Conservation (phyloP, 2,888 invertebrate species). For the Drosophila pegasa region DNA sequence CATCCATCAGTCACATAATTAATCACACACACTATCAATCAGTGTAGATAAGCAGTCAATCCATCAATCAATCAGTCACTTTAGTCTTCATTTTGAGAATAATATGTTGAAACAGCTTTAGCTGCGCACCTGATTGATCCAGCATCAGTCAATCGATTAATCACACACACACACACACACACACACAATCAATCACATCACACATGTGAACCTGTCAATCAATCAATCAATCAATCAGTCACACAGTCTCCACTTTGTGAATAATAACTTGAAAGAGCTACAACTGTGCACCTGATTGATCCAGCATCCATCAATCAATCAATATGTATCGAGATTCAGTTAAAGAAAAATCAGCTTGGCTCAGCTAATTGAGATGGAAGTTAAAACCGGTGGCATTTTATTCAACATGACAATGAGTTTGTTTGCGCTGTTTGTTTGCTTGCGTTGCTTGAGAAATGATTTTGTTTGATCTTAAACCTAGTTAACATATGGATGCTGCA, state of each 20-base stretch:
- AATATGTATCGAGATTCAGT: background rate
- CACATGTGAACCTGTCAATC: background rate
- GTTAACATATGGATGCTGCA: conserved; percentile 69
- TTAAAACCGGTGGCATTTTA: conserved; percentile 10
- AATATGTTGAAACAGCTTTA: no score
- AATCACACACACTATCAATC: no score
- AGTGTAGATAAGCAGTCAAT: background rate
- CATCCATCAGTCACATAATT: no score
- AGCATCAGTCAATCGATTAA: no score
- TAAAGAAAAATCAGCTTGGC: no score
- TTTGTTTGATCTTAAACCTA: conserved; percentile 44
- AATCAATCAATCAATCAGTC: background rate
- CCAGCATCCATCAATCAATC: background rate
- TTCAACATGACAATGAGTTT: conserved; percentile 10
- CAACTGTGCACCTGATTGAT: background rate
- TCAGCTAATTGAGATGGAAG: conserved; percentile 5
- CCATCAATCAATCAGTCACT: background rate
- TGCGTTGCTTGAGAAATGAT: conserved; percentile 9
- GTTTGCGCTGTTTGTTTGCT: background rate
- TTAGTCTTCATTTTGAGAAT: no score
- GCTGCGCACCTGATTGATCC: no score
- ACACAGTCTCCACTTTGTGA: background rate
- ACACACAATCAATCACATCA: no score
- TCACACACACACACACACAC: no score
- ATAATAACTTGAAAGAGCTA: background rate